Conservation (phyloP, 2,888 invertebrate species). For the Celastrina argiolus region DNA sequence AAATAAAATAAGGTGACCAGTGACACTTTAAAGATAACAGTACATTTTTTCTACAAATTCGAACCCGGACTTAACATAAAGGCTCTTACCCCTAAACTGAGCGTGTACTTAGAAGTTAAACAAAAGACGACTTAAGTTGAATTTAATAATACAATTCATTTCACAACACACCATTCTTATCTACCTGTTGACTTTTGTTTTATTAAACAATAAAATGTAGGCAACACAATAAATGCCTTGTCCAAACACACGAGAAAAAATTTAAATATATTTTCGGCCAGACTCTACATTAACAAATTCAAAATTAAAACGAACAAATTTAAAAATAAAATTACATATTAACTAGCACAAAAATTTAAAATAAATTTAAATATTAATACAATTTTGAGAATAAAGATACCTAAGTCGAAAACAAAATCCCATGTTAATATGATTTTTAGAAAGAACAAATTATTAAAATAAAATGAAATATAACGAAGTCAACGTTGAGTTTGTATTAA, state of each 20-base stretch:
- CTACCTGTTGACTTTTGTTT: slow-evolving; percentile 2
- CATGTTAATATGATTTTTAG: too few species aligned
- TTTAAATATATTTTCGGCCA: background rate
- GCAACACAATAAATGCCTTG: background rate
- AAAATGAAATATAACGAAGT: background rate
- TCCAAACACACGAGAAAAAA: background rate
- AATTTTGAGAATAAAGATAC: background rate
- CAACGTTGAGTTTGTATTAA: background rate
- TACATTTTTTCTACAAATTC: background rate
- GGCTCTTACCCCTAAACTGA: background rate
- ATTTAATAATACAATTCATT: background rate
- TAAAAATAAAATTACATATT: background rate
- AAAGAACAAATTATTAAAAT: background rate
- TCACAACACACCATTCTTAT: background rate
- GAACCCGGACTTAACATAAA: background rate
- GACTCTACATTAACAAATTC: background rate
- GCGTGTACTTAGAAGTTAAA: slow-evolving; percentile 26
- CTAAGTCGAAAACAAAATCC: too few species aligned
- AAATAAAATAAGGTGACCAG: background rate
- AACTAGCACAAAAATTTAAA: too few species aligned
- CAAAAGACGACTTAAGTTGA: background rate
- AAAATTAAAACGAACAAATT: background rate
- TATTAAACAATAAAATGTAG: background rate
- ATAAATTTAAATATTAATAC: too few species aligned
- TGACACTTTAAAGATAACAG: background rate